phyloP scores from a whole-genome alignment of 1,140 invertebrate genomes.

The Lordiphosa collinella region DNA sequence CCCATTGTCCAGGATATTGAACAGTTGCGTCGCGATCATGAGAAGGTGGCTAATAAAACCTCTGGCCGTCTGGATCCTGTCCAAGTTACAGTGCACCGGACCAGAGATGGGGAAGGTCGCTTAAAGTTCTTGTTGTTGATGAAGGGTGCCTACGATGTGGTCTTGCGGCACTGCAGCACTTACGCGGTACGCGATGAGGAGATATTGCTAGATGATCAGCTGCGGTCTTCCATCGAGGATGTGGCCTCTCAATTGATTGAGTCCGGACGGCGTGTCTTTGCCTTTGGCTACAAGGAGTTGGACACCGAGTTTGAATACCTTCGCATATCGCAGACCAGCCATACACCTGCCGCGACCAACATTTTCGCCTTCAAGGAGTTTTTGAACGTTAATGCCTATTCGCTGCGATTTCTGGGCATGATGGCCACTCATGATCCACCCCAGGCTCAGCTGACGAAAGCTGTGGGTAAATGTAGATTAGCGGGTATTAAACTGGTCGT shows the following conservation, averaged over 20 bases:
- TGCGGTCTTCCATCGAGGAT: not conserved
- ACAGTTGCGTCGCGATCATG: slow-evolving; percentile 12
- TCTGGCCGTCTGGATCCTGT: slow-evolving; percentile 8
- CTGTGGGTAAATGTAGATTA: slow-evolving; percentile 22
- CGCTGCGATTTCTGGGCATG: slow-evolving; percentile 36
- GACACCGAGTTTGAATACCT: not conserved
- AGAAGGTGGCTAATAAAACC: slow-evolving; percentile 16
- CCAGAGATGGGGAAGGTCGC: not conserved
- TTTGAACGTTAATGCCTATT: slow-evolving; percentile 6
- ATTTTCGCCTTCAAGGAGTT: slow-evolving; percentile 1
- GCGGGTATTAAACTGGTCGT: slow-evolving; percentile 52
- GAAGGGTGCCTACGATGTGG: slow-evolving; percentile 17
- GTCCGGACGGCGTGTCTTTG: slow-evolving; percentile 20
- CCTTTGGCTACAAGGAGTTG: slow-evolving; percentile 37
- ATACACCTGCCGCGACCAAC: not conserved
- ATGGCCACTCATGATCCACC: slow-evolving; percentile 33
- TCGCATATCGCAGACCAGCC: not conserved
- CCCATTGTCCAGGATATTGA: slow-evolving; percentile 4
- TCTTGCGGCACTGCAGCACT: slow-evolving; percentile 28
- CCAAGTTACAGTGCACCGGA: slow-evolving; percentile 41
- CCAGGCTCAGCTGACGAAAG: not conserved
- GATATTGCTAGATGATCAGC: not conserved
- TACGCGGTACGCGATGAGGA: not conserved
- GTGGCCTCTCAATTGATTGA: not conserved
- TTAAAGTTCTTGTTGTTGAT: slow-evolving; percentile 30